Evolutionary conservation across 2,113 vertebrate species (phyloP).

Genomic region (Leiothrix lutea): DNA sequence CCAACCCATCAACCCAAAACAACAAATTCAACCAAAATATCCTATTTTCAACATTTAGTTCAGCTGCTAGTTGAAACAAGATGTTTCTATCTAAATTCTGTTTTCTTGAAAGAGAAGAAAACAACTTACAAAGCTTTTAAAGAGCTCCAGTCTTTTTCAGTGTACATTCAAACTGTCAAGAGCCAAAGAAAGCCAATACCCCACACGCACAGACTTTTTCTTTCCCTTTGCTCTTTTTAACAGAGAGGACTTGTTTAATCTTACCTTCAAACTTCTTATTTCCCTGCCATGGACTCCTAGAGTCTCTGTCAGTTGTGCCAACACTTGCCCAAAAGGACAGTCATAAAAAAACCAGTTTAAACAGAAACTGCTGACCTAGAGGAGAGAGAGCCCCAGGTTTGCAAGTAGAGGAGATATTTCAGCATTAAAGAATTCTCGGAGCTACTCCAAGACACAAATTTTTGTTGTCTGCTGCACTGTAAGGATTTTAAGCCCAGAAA

Average conservation of each 20-base stretch:
- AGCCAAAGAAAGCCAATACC: not conserved
- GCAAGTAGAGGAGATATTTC: not conserved
- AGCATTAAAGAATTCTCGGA: conserved; percentile 55
- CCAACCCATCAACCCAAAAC: not conserved
- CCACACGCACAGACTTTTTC: not conserved
- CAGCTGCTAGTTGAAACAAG: not conserved
- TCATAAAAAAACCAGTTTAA: not conserved
- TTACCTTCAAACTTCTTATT: not conserved
- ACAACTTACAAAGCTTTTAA: not conserved
- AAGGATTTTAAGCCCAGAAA: conserved; percentile 44
- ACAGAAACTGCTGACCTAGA: not conserved
- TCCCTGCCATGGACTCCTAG: not conserved
- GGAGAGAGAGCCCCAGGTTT: conserved; percentile 1
- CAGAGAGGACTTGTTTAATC: not conserved
- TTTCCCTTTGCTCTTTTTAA: not conserved
- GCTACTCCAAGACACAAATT: conserved; percentile 47
- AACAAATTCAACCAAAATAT: not conserved
- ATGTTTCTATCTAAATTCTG: not conserved
- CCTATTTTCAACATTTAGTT: not conserved
- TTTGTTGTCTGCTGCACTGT: conserved; percentile 32
- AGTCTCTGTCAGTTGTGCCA: not conserved
- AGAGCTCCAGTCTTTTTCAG: not conserved
- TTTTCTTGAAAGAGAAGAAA: not conserved
- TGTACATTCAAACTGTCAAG: not conserved
- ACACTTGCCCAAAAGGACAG: not conserved